Evolutionary conservation across 2,888 invertebrate species (phyloP), one percentile per base, ranked within the genome.

Genomic region (Perizoma affinitatum): DNA sequence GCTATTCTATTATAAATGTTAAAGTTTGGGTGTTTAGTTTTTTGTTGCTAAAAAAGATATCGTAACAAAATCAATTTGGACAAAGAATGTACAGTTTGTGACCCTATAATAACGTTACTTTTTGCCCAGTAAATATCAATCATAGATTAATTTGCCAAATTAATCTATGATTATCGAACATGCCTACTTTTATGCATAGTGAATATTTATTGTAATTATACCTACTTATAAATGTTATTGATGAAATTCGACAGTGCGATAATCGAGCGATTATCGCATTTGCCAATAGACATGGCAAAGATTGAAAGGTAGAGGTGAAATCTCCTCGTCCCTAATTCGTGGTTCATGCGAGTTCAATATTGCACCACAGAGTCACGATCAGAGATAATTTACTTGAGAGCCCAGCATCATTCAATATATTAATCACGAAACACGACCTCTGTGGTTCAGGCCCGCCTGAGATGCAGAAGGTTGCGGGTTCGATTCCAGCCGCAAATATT

Each of bases 261-360:
- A 72, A 72, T 65, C 44, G 54, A 66, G 58, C 58, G 66, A 71
- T 76, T 72, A 75, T 75, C 58, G 70, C 68, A 66, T 70, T 70
- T 63, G 75, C 70, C 67, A 54, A 22, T 22, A 22, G 22, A 22
- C 22, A 65, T 63, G 59, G 66, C 60, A 58, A 59, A 63, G 54
- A 62, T 68, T 58, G 67, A 71, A 22, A 73, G 72, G 67, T 68
- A 57, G 62, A 70, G 58, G 59, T 58, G 66, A 74, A 77, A 78
- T 79, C 81, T 80, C 78, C 79, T 83, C 79, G 85, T 72, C 67
- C 80, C 75, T 86, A 87, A 88, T 87, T 83, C 75, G 78, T 74
- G 69, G 72, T 73, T 83, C 85, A 84, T 83, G 82, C 77, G 76
- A 75, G 69, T 67, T 62, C 63, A 58, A 44, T 46, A 70, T 83